Evolutionary conservation across 2,113 vertebrate genomes (phyloP).

Genomic region (Heliornis fulica): DNA sequence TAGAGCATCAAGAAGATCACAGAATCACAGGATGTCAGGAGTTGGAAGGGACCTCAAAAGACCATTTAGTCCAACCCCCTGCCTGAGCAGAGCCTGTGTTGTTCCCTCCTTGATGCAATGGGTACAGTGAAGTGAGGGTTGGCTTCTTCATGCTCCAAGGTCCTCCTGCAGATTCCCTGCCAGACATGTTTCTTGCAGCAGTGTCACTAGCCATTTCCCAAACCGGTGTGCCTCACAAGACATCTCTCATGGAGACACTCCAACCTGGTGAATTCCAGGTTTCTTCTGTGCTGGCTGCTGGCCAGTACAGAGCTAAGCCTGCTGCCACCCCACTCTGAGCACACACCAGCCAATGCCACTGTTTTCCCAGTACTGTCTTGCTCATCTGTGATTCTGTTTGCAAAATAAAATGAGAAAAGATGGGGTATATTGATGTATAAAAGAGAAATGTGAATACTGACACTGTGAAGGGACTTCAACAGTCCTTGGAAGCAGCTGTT

Average conservation of each 20-base stretch:
- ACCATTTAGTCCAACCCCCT: no score
- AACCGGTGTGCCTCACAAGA: neutral
- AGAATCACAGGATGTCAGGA: no score
- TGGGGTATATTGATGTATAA: neutral
- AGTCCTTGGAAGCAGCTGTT: neutral
- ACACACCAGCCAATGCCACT: neutral
- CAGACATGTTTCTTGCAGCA: neutral
- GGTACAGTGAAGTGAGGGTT: neutral
- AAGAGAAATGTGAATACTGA: neutral
- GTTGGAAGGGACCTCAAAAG: no score
- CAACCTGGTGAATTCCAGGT: neutral
- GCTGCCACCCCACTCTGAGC: neutral
- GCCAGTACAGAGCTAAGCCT: neutral
- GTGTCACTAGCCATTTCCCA: neutral
- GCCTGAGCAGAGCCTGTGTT: no score
- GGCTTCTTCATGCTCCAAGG: neutral
- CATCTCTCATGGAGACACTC: fast-evolving
- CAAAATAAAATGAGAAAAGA: neutral
- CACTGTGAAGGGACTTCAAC: fast-evolving
- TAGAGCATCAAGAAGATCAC: no score
- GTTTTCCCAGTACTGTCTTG: neutral
- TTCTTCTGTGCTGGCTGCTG: neutral
- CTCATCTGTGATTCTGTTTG: neutral
- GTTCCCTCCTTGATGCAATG: neutral
- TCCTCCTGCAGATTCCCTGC: neutral